Conservation (phyloP, 1,140 invertebrate species). For the Epicauta chinensis region DNA sequence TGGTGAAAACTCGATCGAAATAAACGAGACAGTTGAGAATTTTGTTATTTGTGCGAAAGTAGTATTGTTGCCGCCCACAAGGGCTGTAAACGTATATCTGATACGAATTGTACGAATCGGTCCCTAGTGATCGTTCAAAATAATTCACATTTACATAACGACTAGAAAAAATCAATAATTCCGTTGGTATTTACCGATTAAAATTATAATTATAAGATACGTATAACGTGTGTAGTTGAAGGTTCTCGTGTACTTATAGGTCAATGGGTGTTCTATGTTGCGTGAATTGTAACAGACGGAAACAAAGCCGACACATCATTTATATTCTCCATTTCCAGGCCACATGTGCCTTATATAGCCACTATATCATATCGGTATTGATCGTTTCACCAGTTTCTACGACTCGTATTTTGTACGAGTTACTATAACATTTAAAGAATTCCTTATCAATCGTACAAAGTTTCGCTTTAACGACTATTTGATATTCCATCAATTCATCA, state of each 20-base stretch:
- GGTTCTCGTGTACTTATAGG: slow-evolving; percentile 13
- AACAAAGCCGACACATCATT: slow-evolving; percentile 25
- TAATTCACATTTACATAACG: too few relatives aligned
- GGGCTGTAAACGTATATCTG: slow-evolving; percentile 4
- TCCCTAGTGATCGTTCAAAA: neutral
- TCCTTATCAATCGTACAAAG: too few relatives aligned
- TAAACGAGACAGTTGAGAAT: slow-evolving; percentile 9
- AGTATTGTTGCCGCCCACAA: neutral
- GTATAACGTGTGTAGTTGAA: neutral
- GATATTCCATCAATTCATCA: slow-evolving; percentile 21
- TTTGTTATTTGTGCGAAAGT: slow-evolving; percentile 3
- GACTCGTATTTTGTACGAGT: too few relatives aligned
- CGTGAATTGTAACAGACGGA: slow-evolving; percentile 23
- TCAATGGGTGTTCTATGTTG: slow-evolving; percentile 24
- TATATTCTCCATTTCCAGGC: slow-evolving; percentile 22
- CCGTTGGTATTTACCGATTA: too few relatives aligned
- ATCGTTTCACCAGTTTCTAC: neutral
- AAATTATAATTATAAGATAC: too few relatives aligned
- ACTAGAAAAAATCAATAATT: too few relatives aligned
- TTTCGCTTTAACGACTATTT: slow-evolving; percentile 11
- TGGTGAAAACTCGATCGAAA: too few relatives aligned
- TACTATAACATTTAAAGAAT: too few relatives aligned
- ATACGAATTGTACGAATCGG: neutral
- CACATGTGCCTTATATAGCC: slow-evolving; percentile 20
- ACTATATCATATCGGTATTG: slow-evolving; percentile 19